Percentiles rank a stretch among this genome's conserved stretches.
phyloP scores from a whole-genome alignment of 2,888 invertebrate species.

The Zootermopsis nevadensis region DNA sequence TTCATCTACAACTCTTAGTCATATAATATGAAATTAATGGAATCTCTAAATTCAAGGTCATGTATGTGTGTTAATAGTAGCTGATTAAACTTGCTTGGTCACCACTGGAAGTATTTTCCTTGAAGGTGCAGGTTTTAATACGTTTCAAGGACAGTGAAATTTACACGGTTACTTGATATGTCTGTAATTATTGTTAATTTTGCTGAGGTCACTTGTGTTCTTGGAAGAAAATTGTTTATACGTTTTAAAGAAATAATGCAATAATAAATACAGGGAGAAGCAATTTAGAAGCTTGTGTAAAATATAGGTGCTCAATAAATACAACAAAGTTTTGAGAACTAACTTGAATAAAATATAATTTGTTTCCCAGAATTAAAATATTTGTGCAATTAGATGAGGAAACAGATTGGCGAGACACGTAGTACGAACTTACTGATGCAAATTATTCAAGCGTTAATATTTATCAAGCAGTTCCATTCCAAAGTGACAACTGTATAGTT shows the following conservation, averaged over 20 bases:
- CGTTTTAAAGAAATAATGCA: not conserved
- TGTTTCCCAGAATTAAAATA: too few species aligned
- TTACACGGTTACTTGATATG: conserved; percentile 5
- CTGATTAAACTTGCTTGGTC: too few species aligned
- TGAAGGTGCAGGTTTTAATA: not conserved
- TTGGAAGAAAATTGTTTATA: not conserved
- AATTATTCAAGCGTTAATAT: too few species aligned
- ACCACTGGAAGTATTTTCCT: not conserved
- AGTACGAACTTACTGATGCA: too few species aligned
- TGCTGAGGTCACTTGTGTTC: conserved; percentile 11
- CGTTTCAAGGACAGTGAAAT: conserved; percentile 3
- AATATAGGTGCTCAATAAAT: too few species aligned
- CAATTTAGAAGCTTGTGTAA: too few species aligned
- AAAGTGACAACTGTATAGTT: not conserved
- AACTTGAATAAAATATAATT: too few species aligned
- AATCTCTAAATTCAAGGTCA: conserved; percentile 18
- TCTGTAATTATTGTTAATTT: conserved; percentile 6
- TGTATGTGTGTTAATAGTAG: too few species aligned
- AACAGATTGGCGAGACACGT: too few species aligned
- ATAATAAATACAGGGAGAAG: not conserved
- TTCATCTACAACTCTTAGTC: not conserved
- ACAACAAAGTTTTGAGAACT: too few species aligned
- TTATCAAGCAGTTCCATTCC: too few species aligned
- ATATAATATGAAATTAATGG: not conserved
- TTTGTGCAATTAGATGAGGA: too few species aligned